Evolutionary conservation across 2,797 vertebrate genomes (phyloP).

Genomic region (Acanthornis magna): DNA sequence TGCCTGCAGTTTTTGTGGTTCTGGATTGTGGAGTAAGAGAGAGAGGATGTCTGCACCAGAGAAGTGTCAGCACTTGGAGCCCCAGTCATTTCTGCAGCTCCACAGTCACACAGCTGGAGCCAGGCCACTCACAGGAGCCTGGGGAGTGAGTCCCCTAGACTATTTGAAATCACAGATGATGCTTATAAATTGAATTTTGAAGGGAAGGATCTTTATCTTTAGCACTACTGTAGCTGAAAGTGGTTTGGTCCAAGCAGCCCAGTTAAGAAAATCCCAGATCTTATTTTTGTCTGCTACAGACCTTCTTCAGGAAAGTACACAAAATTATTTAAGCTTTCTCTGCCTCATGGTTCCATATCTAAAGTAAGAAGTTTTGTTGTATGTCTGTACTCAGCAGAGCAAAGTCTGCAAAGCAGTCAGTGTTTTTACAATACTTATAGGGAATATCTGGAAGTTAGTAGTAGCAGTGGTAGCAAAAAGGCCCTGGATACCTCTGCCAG

Average conservation of each 20-base stretch:
- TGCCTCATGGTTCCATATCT: not conserved
- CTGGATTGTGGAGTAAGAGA: not conserved
- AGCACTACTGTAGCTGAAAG: not conserved
- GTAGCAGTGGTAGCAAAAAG: not conserved
- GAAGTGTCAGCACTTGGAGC: not conserved
- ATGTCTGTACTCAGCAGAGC: not conserved
- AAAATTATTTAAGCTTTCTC: not conserved
- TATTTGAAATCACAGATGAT: not conserved
- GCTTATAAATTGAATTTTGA: not conserved
- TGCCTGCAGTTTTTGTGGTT: not conserved
- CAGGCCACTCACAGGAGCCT: not conserved
- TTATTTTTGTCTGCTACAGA: not conserved
- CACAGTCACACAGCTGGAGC: not conserved
- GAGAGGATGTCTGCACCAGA: not conserved
- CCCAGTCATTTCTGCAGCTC: not conserved
- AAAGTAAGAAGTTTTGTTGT: not conserved
- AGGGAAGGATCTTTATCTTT: not conserved
- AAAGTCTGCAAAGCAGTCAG: not conserved
- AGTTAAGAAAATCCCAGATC: not conserved
- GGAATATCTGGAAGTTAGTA: not conserved
- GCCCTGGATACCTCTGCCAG: not conserved
- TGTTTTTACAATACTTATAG: not conserved
- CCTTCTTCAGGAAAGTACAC: not conserved
- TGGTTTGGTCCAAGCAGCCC: not conserved
- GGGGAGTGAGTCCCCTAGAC: not conserved